Conservation (phyloP, 30 jellyfish, hydroid and myxozoan genomes). For the Mastigias papua region DNA sequence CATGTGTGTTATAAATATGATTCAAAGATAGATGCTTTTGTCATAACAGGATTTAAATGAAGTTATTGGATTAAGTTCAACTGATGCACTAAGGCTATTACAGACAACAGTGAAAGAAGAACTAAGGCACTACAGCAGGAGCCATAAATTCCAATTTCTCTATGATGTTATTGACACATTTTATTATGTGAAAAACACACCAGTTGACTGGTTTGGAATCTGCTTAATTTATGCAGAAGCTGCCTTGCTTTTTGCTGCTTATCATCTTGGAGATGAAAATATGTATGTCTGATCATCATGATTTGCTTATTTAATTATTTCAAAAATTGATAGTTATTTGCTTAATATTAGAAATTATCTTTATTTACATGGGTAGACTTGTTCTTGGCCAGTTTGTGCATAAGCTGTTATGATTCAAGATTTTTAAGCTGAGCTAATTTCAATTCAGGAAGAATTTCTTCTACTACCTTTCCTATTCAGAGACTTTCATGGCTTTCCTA, state of each 20-base stretch:
- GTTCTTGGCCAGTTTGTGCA: no score
- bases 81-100: slow-evolving; percentile 46
- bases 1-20: background rate
- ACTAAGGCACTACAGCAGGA: slow-evolving; percentile 9
- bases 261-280: slow-evolving; percentile 56
- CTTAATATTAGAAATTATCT: no score
- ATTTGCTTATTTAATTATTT: no score
- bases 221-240: slow-evolving; percentile 27
- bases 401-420: no score
- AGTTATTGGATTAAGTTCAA: slow-evolving; percentile 48
- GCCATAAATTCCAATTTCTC: background rate
- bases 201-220: slow-evolving; percentile 81
- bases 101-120: slow-evolving; percentile 55
- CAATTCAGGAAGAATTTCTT: no score
- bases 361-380: no score
- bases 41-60: slow-evolving; percentile 11
- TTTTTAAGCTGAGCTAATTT: no score
- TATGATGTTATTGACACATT: slow-evolving; percentile 38
- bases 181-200: slow-evolving; percentile 17
- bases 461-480: no score
- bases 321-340: no score
- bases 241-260: slow-evolving; percentile 46
- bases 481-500: no score
- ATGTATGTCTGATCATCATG: slow-evolving; percentile 19
- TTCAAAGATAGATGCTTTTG: no score